Conservation (phyloP, 1,140 invertebrate species). For the Trichonephila clavipes region DNA sequence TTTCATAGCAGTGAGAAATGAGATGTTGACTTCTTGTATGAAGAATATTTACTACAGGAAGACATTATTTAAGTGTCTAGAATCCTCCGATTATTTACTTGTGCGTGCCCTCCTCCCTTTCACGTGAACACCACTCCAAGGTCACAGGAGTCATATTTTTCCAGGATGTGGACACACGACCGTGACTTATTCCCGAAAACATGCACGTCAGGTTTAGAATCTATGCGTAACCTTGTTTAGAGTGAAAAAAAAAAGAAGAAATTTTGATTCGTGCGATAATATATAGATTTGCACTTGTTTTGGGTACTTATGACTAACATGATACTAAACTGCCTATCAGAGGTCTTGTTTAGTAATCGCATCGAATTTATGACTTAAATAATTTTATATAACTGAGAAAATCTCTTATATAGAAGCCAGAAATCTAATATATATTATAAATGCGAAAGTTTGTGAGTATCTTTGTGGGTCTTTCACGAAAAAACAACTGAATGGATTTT, state of each 20-base stretch:
- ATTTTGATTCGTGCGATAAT: not conserved
- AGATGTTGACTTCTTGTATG: not conserved
- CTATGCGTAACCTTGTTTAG: not conserved
- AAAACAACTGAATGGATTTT: too few relatives aligned
- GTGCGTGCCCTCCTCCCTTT: not conserved
- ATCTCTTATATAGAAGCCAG: too few relatives aligned
- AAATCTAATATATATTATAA: too few relatives aligned
- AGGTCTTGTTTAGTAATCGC: too few relatives aligned
- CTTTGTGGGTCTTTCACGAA: too few relatives aligned
- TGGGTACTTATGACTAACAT: too few relatives aligned
- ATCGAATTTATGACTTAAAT: too few relatives aligned
- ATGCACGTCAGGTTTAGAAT: not conserved
- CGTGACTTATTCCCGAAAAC: not conserved
- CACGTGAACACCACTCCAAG: not conserved
- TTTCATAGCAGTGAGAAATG: not conserved
- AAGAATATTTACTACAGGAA: not conserved
- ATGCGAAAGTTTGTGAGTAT: too few relatives aligned
- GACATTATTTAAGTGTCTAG: not conserved
- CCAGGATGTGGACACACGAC: slow-evolving; percentile 6
- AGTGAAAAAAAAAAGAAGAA: not conserved
- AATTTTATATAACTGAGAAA: too few relatives aligned
- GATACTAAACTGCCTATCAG: too few relatives aligned
- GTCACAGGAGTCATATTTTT: not conserved
- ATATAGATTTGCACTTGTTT: too few relatives aligned
- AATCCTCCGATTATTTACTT: not conserved